Conservation (phyloP, 2,888 invertebrate species). For the Plagodis dolabraria region DNA sequence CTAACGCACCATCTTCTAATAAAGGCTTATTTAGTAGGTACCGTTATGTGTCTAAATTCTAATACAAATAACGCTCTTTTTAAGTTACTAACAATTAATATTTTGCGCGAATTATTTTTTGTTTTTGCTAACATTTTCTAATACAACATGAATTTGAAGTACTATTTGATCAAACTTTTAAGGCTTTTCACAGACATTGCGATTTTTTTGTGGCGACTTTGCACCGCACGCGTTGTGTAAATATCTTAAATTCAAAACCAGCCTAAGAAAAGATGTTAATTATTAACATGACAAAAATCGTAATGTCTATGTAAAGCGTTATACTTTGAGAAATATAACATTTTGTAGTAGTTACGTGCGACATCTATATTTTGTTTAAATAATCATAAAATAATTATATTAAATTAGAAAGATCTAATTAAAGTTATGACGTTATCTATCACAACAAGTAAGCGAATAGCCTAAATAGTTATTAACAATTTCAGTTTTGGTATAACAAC, state of each 20-base stretch:
- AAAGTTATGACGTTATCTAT: slow-evolving; percentile 50
- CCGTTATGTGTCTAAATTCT: slow-evolving; percentile 57
- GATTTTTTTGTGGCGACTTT: neutral
- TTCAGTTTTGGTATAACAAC: slow-evolving; percentile 65
- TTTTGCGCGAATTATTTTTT: slow-evolving; percentile 17
- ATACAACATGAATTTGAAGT: slow-evolving; percentile 10
- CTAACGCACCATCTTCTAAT: slow-evolving; percentile 67
- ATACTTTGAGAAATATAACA: neutral
- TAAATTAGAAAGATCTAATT: slow-evolving; percentile 14
- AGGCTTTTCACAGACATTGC: slow-evolving; percentile 1
- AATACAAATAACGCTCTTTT: slow-evolving; percentile 41
- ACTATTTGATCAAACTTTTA: neutral
- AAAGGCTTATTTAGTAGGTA: slow-evolving; percentile 77
- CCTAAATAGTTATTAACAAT: slow-evolving; percentile 51
- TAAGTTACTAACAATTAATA: slow-evolving; percentile 28
- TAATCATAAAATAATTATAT: slow-evolving; percentile 3
- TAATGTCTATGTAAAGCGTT: neutral
- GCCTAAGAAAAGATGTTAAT: no score
- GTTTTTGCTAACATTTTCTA: slow-evolving; percentile 12
- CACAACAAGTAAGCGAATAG: slow-evolving; percentile 63
- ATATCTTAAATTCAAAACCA: no score
- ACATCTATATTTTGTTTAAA: slow-evolving; percentile 6
- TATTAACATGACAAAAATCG: no score
- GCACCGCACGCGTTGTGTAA: no score
- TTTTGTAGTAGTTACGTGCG: slow-evolving; percentile 4